Evolutionary conservation across 2,888 invertebrate genomes (phyloP), one percentile per base, ranked within the genome.

Genomic region (Tetragonisca angustula): DNA sequence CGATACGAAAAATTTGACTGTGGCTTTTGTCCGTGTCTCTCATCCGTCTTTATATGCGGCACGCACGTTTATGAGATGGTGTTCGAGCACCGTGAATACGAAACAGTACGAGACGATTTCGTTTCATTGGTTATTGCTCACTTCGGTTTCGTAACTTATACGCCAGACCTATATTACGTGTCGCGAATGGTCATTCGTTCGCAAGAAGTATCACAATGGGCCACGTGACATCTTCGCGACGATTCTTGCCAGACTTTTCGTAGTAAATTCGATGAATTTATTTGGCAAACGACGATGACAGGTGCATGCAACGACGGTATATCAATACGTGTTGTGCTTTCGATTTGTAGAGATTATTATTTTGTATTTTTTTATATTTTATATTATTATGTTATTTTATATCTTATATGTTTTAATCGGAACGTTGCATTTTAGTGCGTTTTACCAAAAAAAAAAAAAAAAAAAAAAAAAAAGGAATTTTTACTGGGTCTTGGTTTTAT

Each of bases 11-110:
- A 84, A 76, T 79, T 79, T 81, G 76, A 89, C 89, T 89, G 88
- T 89, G 88, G 62, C 71, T 80, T 77, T 88, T 65, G 80, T 61
- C 36, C 59, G 61, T 70, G 59, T 70, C 69, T 70, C 54, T 65
- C 85, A 69, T 79, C 56, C 79, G 84, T 81, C 88, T 91, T 91
- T 91, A 91, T 90, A 91, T 89, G 85, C 86, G 64, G 71, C 49
- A 27, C 81, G 67, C 88, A 88, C 84, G 83, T 85, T 64, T 74
- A 67, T 68, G 67, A 80, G 77, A 85, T 76, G 83, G 71, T 67
- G 83, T 49, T 54, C 73, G 64, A 64, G 69, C 82, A 83, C 19
- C 71, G 65, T 84, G 90, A 89, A 90, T 90, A 89, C 89, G 87
- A 90, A 90, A 77, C 64, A 72, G 84, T 6, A 50, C 78, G 79